Conservation (phyloP, 2,888 invertebrate genomes). For the Synanthedon tipuliformis region DNA sequence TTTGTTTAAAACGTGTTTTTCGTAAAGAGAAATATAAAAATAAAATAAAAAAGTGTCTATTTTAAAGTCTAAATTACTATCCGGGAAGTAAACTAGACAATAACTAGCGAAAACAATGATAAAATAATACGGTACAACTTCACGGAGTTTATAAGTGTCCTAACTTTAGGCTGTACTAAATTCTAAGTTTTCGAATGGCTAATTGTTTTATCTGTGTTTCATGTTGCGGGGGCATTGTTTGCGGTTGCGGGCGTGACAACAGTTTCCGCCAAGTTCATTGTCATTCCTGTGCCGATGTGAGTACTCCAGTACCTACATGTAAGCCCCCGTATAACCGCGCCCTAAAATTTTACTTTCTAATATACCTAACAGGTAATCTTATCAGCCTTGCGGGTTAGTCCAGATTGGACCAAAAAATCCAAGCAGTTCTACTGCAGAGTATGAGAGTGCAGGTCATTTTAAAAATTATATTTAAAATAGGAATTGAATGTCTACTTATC, state of each 20-base stretch:
- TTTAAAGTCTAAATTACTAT: background rate
- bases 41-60: too few relatives aligned
- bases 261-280: conserved; percentile 68
- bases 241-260: conserved; percentile 57
- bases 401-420: too few relatives aligned
- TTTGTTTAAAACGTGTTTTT: too few relatives aligned
- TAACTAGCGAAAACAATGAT: background rate
- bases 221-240: conserved; percentile 44
- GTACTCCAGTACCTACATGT: background rate
- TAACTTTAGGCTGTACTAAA: conserved; percentile 9
- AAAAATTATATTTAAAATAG: too few relatives aligned
- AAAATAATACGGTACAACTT: background rate
- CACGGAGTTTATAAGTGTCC: conserved; percentile 1
- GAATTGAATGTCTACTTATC: too few relatives aligned
- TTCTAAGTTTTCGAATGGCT: conserved; percentile 16
- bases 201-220: conserved; percentile 37
- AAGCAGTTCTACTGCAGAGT: too few relatives aligned
- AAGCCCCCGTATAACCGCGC: background rate
- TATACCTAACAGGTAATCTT: background rate
- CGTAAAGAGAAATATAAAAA: too few relatives aligned
- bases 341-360: background rate
- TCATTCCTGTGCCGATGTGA: conserved; percentile 13
- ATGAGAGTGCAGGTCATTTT: too few relatives aligned
- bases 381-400: too few relatives aligned
- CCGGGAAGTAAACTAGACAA: background rate